Base-by-base conservation (phyloP, 2,113 vertebrate species). In the Otis tarda region DNA sequence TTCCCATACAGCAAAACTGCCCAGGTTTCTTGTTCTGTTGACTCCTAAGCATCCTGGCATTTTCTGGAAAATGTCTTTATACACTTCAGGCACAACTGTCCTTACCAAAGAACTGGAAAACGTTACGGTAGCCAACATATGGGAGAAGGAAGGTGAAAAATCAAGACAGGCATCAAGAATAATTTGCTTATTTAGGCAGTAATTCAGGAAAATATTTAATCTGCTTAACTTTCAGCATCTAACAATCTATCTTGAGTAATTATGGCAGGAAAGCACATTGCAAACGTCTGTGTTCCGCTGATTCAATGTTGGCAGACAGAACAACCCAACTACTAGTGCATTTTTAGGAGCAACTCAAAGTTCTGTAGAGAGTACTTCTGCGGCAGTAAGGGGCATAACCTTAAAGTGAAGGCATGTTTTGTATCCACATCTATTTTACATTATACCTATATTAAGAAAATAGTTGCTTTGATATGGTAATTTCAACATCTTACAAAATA, bases 231-330 rank as follows among this genome's bases (percentile, higher is more conserved):
- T 68, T 60, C 33, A 71, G 18, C 25, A 82, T 22, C 24, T 37
- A 53, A 74, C 47, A 61, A 68, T 22, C 12, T 12, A 7, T 39
- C 45, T 41, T 43, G 14, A 41, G 27, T 24, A 71, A 56, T 31
- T 37, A 30, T 4, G 27, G 9, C 63, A 83, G 50, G 41, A 89
- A 56, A 74, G 30, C 12, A 19, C 47, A 25, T 5, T 53, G 45
- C 47, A 50, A 57, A 35, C 0, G 0, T 7, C 1, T 2, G 25
- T 4, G 2, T 56, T 22, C 10, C 5, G 7, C 31, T 57, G 22
- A 85, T 47, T 21, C 20, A 28, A 19, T 5, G 8, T 39, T 35
- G 9, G 43, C 61, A 33, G 55, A 37, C n/a, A 53, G 56, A 60
- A 5, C 2, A 19, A 73, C 4, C 27, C 50, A 49, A 1, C 7